These are phyloP conservation scores for Eubasilissa regina DNA, from an alignment of 1,140 invertebrate species.

Conservation along the genomic window DNA sequence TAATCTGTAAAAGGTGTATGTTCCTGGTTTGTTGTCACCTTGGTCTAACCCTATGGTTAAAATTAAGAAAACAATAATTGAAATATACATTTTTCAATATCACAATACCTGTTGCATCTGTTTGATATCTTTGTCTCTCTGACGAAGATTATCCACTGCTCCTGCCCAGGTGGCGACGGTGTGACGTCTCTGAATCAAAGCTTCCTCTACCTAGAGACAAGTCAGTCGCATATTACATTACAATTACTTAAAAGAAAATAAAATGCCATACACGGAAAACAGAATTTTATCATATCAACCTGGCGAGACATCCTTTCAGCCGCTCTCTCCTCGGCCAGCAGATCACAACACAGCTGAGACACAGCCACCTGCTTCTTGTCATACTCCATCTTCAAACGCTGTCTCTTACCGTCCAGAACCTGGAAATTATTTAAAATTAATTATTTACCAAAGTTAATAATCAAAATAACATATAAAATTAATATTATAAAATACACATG, in stretches of 20 bases:
- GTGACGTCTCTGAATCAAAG: conserved; percentile 67
- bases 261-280: neutral
- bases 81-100: neutral
- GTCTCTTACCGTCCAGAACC: conserved; percentile 71
- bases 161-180: conserved; percentile 72
- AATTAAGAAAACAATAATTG: too few relatives aligned
- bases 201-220: conserved; percentile 66
- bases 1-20: too few relatives aligned
- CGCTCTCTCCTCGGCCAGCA: conserved; percentile 71
- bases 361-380: conserved; percentile 68
- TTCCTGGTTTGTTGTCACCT: too few relatives aligned
- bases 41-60: too few relatives aligned
- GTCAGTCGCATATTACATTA: neutral
- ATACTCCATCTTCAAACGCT: conserved; percentile 71
- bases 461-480: too few relatives aligned
- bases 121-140: conserved; percentile 72
- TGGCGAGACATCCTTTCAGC: conserved; percentile 71
- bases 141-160: conserved; percentile 72
- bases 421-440: conserved; percentile 56
- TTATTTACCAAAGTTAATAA: too few relatives aligned
- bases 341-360: conserved; percentile 69
- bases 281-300: conserved; percentile 60
- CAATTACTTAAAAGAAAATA: neutral
- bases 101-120: conserved; percentile 68
- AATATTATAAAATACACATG: too few relatives aligned